Evolutionary conservation across 92 coral and sea anemone species (phyloP).

Genomic region (Desmophyllum pertusum): DNA sequence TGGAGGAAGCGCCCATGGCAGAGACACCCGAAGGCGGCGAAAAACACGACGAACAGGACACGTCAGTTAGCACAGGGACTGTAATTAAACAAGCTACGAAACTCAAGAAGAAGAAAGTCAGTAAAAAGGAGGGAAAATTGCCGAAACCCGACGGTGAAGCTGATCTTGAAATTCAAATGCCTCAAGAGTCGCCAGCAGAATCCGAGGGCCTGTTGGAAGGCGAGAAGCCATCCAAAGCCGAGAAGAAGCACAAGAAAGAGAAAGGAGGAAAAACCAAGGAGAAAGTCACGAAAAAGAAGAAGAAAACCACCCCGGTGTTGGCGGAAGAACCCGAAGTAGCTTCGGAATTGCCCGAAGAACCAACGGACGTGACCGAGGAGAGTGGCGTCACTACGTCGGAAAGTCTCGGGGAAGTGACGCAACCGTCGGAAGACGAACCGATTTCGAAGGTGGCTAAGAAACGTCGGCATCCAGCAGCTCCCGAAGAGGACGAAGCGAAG

Average conservation of each 20-base stretch:
- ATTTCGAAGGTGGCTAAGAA: conserved; percentile 65
- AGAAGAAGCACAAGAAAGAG: conserved; percentile 84
- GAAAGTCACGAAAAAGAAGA: conserved; percentile 79
- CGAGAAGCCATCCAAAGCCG: conserved; percentile 62
- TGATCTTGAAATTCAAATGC: conserved; percentile 29
- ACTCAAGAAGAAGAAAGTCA: conserved; percentile 77
- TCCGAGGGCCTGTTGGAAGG: conserved; percentile 39
- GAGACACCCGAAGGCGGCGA: conserved; percentile 47
- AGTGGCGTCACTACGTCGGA: conserved; percentile 33
- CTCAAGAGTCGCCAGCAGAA: conserved; percentile 30
- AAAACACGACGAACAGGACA: conserved; percentile 54
- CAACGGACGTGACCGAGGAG: conserved; percentile 30
- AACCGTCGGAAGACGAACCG: conserved; percentile 26
- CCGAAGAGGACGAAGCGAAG: conserved; percentile 62
- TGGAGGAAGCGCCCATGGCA: conserved; percentile 26
- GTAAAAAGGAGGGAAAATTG: conserved; percentile 68
- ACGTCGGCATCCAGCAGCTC: conserved; percentile 55
- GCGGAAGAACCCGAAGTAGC: conserved; percentile 19
- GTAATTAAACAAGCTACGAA: conserved; percentile 65
- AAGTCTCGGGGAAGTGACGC: conserved; percentile 26
- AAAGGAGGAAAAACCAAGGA: conserved; percentile 79
- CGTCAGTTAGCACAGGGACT: conserved; percentile 22
- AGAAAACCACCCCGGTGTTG: conserved; percentile 46
- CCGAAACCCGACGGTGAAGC: conserved; percentile 39
- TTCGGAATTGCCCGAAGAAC: conserved; percentile 25